Base-by-base conservation (phyloP, 2,888 invertebrate species). In the Callyntrura guangdongensis region DNA sequence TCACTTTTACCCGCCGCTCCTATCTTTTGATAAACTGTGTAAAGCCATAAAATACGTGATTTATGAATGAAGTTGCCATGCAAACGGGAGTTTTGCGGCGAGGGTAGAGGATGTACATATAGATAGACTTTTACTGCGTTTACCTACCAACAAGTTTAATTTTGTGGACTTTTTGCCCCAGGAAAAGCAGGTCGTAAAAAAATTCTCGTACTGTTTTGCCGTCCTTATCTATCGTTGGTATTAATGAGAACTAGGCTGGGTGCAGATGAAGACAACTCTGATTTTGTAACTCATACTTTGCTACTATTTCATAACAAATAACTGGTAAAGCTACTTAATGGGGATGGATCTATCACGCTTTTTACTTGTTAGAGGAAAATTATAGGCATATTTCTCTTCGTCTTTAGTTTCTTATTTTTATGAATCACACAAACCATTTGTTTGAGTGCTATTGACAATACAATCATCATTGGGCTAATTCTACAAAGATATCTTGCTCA, bases 11-110 rank as follows among this genome's bases (percentile, higher is more conserved):
- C 22, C 14, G 47, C 74, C 1, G 12, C 74, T 49, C 49, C 49
- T 49, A 74, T 49, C 47, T 49, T n/a, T 22, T 49, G 74, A 74
- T 74, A 47, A 74, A 74, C 74, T 74, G 11, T 74, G 11, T 74
- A 79, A 36, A 79, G 79, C 53, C 56, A 74, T 74, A 74, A 72
- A 74, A 79, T 79, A 36, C 27, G 79, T 79, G 59, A 79, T 79
- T 79, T 79, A 79, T 79, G 79, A 79, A 79, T 79, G 25, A 79
- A 79, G 56, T 79, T 59, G 53, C 27, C 56, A 79, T 79, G 79
- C 27, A 56, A 27, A 36, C 36, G 6, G 36, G 36, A 36, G 36
- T 4, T 2, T 36, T 17, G 53, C 9, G 56, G 79, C 4, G 64
- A 64, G 25, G 25, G 8, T 20, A 59, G 53, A 6, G 11, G 36